phyloP scores from a whole-genome alignment of 2,888 invertebrate species.

The Polylopha cassiicola region DNA sequence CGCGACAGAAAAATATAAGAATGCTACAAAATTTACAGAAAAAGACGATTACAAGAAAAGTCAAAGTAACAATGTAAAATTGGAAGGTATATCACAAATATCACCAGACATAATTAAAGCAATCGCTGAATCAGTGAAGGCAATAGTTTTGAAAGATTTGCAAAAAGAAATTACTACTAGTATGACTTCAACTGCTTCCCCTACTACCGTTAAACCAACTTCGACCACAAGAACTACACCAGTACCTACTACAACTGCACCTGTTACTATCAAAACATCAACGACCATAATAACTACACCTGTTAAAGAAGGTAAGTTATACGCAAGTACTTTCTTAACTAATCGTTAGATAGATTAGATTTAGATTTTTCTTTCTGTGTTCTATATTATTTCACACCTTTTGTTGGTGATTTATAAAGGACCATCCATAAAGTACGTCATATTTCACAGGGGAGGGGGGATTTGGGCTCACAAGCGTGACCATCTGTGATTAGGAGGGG shows the following conservation, averaged over 20 bases:
- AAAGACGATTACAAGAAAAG: neutral
- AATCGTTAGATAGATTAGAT: too few species aligned
- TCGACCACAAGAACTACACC: neutral
- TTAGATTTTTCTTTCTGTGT: too few species aligned
- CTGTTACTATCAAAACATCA: neutral
- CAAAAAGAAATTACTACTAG: slow-evolving; percentile 30
- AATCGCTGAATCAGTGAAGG: slow-evolving; percentile 53
- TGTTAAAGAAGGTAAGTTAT: too few species aligned
- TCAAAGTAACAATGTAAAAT: neutral
- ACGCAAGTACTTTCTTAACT: too few species aligned
- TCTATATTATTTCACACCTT: too few species aligned
- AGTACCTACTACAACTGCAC: neutral
- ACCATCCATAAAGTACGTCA: too few species aligned
- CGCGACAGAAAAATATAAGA: neutral
- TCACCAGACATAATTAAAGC: slow-evolving; percentile 38
- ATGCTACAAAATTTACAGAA: neutral
- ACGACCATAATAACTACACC: neutral
- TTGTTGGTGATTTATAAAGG: too few species aligned
- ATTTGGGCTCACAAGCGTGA: too few species aligned
- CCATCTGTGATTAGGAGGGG: too few species aligned
- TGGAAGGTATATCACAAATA: slow-evolving; percentile 6
- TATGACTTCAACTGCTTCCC: slow-evolving; percentile 13
- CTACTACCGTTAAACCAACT: slow-evolving; percentile 13
- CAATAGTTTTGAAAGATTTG: slow-evolving; percentile 49
- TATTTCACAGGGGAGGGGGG: too few species aligned